Conservation (phyloP, 1,140 invertebrate species). For the Eciton burchellii region DNA sequence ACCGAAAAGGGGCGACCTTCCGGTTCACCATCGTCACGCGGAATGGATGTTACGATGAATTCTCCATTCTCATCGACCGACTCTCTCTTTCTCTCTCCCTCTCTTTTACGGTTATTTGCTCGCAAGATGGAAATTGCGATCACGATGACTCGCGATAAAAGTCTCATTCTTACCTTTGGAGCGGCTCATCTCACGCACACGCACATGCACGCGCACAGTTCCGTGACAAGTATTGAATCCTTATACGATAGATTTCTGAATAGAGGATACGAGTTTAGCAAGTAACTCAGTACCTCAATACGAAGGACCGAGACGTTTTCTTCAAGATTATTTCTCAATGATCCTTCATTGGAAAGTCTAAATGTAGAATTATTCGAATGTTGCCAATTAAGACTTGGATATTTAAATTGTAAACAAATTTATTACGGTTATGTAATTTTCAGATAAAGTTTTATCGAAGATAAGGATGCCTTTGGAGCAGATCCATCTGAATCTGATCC, state of each 20-base stretch:
- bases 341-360: background rate
- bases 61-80: conserved; percentile 55
- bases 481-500: background rate
- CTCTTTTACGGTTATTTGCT: conserved; percentile 6
- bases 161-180: conserved; percentile 30
- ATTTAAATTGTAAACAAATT: background rate
- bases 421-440: background rate
- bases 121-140: conserved; percentile 44
- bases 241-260: background rate
- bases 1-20: conserved; percentile 65
- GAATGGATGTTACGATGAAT: conserved; percentile 61
- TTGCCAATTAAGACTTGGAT: background rate
- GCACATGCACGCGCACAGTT: background rate
- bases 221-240: conserved; percentile 29
- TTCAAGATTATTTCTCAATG: too few relatives aligned
- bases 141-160: conserved; percentile 43
- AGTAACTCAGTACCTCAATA: background rate
- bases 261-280: background rate
- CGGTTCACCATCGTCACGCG: conserved; percentile 70
- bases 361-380: background rate
- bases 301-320: background rate
- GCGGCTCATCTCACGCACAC: background rate
- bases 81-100: conserved; percentile 17
- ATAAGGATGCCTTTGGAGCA: background rate
- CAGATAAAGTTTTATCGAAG: background rate